Base-by-base conservation (phyloP, 2,888 invertebrate genomes). In the Hipparchia sbordonii region DNA sequence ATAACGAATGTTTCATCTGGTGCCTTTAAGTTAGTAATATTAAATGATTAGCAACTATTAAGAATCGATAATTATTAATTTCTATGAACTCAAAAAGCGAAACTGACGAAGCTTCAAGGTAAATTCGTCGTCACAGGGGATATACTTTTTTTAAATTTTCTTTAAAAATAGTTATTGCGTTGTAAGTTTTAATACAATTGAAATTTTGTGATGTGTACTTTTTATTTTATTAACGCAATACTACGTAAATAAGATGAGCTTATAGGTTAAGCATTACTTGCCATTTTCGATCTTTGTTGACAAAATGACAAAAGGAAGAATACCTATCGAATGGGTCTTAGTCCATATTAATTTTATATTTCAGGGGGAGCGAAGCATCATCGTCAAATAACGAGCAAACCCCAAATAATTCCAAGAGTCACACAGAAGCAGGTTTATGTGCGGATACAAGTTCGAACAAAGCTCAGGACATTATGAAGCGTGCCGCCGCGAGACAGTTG, bases 401-500 rank as follows among this genome's bases (percentile, higher is more conserved):
- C 92, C 92, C 93, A 79, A 85, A 80, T 81, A 83, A 81, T 80
- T 79, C 84, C 77, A 87, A 88, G 79, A 88, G 85, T 75, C 84
- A 84, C 76, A 79, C 86, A 77, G 80, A 84, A 72, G 80, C 88
- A 79, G 85, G 87, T 91, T 84, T 90, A 90, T 90, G 91, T 81
- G 76, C 86, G 80, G 83, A 82, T 79, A 77, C 86, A 82, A 86
- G 80, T 72, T 77, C 81, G 77, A 81, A 84, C 77, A 84, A 77
- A 75, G 91, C 92, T 80, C 94, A 94, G 78, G 95, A 95, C 94
- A 95, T 95, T 82, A 96, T 96, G 96, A 96, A 96, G 92, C 94
- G 96, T 70, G 95, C 96, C 73, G 96, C 96, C 62, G 98, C 97
- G 59, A 97, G 96, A 89, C 97, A 97, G 88, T 94, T 98, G 77